Base-by-base conservation (phyloP, 2,888 invertebrate genomes). In the Halocaridina rubra region DNA sequence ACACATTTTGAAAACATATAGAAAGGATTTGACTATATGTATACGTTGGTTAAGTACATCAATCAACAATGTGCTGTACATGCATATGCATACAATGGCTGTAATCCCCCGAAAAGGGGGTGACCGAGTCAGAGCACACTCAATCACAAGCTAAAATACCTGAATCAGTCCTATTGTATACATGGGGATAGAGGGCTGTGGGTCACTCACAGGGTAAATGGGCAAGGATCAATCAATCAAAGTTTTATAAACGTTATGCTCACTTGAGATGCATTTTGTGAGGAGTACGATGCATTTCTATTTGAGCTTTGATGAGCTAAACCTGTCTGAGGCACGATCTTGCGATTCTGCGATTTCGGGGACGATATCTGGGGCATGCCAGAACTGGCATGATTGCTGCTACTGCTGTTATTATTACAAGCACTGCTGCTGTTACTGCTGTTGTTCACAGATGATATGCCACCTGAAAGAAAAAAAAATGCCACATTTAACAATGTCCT, bases 341-440 rank as follows among this genome's bases (percentile, higher is more conserved):
- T 86, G 33, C 86, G 59, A 67, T 79, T 86, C 77, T 86, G 86
- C 16, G 86, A 72, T 67, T 86, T 86, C 30, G 86, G 86, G 30
- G 85, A 85, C 13, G 86, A 86, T 53, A 86, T 81, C 57, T 86
- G 86, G 16, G 81, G 81, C 30, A 74, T 76, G 67, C 86, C 69
- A 32, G 77, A 76, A 19, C 69, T 81, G 29, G 61, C 69, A 81
- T 80, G 75, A 30, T 46, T 72, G 59, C 71, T 81, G 77, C 72
- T 72, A 61, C 59, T 77, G n/a, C n/a, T n/a, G 32, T 72, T 84
- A 32, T n/a, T 30, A 32, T 32, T 69, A 30, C 32, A 22, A n/a
- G n/a, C n/a, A 72, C 74, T 84, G 78, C 72, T 84, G 72, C 61
- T 78, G 67, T 33, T 67, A 46, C 81, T 39, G 64, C 75, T 75